These are phyloP conservation scores for Pterostichus madidus DNA, from an alignment of 2,888 invertebrate species.

Conservation along the genomic window DNA sequence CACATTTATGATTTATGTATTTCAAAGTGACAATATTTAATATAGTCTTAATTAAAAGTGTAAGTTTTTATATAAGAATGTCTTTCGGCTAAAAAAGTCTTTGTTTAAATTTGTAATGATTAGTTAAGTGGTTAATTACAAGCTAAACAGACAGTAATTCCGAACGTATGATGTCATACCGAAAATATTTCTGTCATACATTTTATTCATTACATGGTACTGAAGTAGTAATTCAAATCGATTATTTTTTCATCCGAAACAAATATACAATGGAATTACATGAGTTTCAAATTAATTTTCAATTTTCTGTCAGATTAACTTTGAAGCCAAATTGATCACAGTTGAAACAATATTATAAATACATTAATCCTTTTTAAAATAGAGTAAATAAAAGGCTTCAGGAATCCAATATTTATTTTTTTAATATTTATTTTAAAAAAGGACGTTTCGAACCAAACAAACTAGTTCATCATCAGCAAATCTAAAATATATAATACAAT, in stretches of 20 bases:
- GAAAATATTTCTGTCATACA: neutral
- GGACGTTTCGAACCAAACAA: too few species aligned
- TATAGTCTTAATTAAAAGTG: conserved; percentile 13
- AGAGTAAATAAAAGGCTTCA: too few species aligned
- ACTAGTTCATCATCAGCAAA: too few species aligned
- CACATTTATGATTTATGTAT: neutral
- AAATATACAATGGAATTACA: neutral
- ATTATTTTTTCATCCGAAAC: conserved; percentile 6
- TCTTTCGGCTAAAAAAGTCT: neutral
- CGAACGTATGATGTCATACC: conserved; percentile 26
- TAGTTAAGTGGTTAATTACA: conserved; percentile 38
- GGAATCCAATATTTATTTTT: too few species aligned
- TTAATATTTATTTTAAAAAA: too few species aligned
- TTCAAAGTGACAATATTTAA: neutral
- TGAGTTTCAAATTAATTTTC: neutral
- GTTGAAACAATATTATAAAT: too few species aligned
- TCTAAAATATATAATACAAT: too few species aligned
- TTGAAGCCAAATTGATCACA: neutral
- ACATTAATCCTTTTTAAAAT: neutral
- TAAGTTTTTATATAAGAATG: too few species aligned
- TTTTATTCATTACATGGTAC: conserved; percentile 21
- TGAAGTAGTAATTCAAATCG: neutral
- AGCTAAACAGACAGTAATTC: conserved; percentile 30
- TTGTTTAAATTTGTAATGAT: conserved; percentile 24
- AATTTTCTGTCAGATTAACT: neutral